A percentile compares a stretch with the other conserved stretches of the same genome.
phyloP scores from a whole-genome alignment of 2,888 invertebrate species.

The Cremastinae sp. region DNA sequence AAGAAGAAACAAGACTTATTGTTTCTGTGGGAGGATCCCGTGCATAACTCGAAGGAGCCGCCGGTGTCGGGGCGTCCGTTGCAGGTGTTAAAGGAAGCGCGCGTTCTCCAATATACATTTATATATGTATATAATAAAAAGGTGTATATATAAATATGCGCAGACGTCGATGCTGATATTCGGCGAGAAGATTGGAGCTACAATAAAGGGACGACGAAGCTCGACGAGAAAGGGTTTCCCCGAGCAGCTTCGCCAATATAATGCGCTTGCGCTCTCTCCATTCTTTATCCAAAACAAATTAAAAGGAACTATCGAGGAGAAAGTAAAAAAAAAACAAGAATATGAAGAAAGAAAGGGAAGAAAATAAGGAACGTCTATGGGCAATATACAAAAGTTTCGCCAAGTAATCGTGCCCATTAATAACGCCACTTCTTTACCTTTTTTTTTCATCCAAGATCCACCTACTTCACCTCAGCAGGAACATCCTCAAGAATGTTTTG shows the following conservation, averaged over 20 bases:
- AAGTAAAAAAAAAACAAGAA: too few species aligned
- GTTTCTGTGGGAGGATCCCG: constrained; percentile 79
- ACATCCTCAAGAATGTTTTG: constrained; percentile 38
- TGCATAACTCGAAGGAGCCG: constrained; percentile 76
- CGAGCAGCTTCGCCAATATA: constrained; percentile 35
- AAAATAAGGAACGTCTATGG: constrained; percentile 7
- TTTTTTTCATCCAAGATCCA: constrained; percentile 69
- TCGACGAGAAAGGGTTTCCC: constrained; percentile 23
- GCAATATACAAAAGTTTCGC: constrained; percentile 72
- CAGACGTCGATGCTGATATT: constrained; percentile 27
- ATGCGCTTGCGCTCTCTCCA: constrained; percentile 13
- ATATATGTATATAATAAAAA: constrained; percentile 64
- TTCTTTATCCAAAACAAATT: background rate
- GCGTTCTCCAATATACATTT: constrained; percentile 29
- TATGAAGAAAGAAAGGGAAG: too few species aligned
- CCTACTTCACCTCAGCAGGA: constrained; percentile 65
- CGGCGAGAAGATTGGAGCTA: constrained; percentile 18
- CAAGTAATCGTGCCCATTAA: constrained; percentile 78
- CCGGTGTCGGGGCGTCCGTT: constrained; percentile 50
- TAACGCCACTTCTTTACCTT: constrained; percentile 67
- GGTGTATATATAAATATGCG: background rate
- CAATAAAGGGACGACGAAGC: constrained; percentile 1
- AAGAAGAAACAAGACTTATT: constrained; percentile 66
- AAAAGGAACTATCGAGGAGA: too few species aligned
- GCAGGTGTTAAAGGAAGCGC: constrained; percentile 77